Evolutionary conservation across 2,888 invertebrate genomes (phyloP).

Genomic region (Mylabris sibirica): DNA sequence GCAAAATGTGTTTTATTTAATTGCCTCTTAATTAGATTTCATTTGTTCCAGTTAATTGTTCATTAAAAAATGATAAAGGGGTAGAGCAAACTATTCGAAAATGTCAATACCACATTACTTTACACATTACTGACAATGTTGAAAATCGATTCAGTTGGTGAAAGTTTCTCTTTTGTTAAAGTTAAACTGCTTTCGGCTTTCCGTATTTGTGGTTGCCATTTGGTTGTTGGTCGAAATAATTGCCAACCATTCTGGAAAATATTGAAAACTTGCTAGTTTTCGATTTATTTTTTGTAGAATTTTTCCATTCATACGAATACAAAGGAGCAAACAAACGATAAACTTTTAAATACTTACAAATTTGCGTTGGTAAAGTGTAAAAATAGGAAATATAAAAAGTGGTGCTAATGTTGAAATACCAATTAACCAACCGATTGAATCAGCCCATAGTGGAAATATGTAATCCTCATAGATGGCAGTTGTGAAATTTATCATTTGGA

Average conservation of each 20-base stretch:
- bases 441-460: conserved; percentile 75
- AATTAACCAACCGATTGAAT: conserved; percentile 74
- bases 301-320: no score
- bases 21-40: no score
- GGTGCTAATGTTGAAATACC: conserved; percentile 74
- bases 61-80: background rate
- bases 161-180: conserved; percentile 32
- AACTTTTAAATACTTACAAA: conserved; percentile 55
- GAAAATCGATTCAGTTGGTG: conserved; percentile 24
- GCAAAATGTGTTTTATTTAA: no score
- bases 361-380: conserved; percentile 59
- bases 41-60: background rate
- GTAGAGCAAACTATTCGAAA: background rate
- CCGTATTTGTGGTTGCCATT: conserved; percentile 63
- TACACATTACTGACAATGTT: conserved; percentile 19
- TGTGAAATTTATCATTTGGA: conserved; percentile 74
- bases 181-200: conserved; percentile 43
- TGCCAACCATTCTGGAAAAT: conserved; percentile 63
- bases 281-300: no score
- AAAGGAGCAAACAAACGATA: background rate
- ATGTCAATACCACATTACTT: conserved; percentile 25
- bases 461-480: conserved; percentile 72
- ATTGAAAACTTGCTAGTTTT: conserved; percentile 3
- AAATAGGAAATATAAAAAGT: conserved; percentile 70
- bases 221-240: conserved; percentile 63